These are phyloP conservation scores for Fringilla coelebs DNA, from an alignment of 2,797 vertebrate species.

Conservation along the genomic window DNA sequence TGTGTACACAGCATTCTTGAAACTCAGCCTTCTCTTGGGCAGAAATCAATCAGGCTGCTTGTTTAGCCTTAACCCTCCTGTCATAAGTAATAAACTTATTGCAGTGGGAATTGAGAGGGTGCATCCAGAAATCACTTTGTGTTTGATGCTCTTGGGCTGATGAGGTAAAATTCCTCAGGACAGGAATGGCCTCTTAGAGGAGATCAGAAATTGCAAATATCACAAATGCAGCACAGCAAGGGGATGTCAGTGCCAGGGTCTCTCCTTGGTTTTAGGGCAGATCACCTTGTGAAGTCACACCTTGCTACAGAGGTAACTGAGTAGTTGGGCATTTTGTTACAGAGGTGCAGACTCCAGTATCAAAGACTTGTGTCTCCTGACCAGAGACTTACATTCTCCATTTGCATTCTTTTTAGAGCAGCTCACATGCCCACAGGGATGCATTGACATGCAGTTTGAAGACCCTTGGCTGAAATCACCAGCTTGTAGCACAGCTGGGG, in stretches of 20 bases:
- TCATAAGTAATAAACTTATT: constrained; percentile 19
- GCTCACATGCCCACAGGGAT: not conserved
- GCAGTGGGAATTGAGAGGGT: not conserved
- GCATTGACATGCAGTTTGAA: not conserved
- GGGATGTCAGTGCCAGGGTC: not conserved
- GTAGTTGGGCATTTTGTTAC: not conserved
- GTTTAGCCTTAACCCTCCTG: constrained; percentile 31
- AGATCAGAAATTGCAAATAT: not conserved
- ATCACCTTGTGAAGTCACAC: not conserved
- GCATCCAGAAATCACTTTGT: not conserved
- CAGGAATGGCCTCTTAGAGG: not conserved
- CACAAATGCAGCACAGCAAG: not conserved
- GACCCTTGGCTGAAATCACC: not conserved
- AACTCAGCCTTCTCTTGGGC: constrained; percentile 20
- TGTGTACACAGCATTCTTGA: constrained; percentile 41
- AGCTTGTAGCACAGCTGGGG: not conserved
- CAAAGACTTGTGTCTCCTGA: not conserved
- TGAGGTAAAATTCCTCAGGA: not conserved
- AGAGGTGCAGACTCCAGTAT: not conserved
- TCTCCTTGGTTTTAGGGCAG: not conserved
- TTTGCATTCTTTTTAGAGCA: not conserved
- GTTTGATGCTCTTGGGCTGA: not conserved
- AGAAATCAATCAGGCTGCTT: constrained; percentile 36
- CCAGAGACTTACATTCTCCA: not conserved
- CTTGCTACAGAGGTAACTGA: not conserved